These are phyloP conservation scores for Leptopterna dolabrata DNA, from an alignment of 2,888 invertebrate species.

Conservation along the genomic window DNA sequence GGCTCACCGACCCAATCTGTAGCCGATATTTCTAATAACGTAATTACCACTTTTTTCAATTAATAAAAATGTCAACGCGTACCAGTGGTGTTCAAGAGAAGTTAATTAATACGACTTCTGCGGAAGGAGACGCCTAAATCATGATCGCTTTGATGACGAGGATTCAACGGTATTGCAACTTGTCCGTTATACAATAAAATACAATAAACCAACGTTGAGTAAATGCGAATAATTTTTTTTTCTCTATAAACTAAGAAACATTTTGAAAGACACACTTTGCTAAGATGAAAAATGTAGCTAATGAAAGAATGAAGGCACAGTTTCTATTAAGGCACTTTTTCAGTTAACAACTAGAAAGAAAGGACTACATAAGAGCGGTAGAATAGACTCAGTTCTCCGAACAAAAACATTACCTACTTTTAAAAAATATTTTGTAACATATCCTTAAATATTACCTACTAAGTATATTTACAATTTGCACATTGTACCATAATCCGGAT, in stretches of 20 bases:
- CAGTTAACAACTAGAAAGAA: neutral
- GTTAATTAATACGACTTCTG: neutral
- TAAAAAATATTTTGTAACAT: neutral
- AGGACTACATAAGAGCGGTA: neutral
- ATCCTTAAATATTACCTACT: neutral
- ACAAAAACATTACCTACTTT: neutral
- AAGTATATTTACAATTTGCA: slow-evolving; percentile 19
- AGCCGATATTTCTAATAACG: too few relatives aligned
- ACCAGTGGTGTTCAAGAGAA: too few relatives aligned
- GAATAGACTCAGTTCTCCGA: neutral
- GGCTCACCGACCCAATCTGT: too few relatives aligned
- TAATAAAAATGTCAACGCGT: too few relatives aligned
- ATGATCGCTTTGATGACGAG: neutral
- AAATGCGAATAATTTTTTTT: slow-evolving; percentile 11
- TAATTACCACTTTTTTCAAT: too few relatives aligned
- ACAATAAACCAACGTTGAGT: neutral
- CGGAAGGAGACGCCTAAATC: neutral
- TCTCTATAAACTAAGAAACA: neutral
- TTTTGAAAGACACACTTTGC: slow-evolving; percentile 10
- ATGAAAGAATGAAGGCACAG: slow-evolving; percentile 21
- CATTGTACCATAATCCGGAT: neutral
- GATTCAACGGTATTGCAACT: neutral
- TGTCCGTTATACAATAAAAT: neutral
- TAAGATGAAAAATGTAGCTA: neutral
- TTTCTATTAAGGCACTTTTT: neutral